Base-by-base conservation (phyloP, 2,113 vertebrate genomes). In the Etheostoma cragini region DNA sequence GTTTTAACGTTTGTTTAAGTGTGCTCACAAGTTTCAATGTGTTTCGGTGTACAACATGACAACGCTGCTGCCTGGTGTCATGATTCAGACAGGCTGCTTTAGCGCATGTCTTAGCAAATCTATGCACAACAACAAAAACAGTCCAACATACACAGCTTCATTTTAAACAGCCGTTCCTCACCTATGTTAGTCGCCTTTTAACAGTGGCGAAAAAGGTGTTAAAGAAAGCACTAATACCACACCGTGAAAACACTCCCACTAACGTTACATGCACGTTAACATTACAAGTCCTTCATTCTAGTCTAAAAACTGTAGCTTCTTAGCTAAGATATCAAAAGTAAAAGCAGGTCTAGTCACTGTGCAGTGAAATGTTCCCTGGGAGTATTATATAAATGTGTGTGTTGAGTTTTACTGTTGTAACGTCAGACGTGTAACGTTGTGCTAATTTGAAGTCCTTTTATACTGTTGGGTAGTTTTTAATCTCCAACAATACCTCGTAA, bases 71-170 rank as follows among this genome's bases (percentile, higher is more conserved):
- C 46, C 81, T 65, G 75, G 56, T 87, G 78, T 71, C 75, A 88
- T 64, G 73, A 47, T 65, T 75, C 72, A 76, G 72, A 75, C 78
- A 50, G 53, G 64, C 76, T 66, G 81, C 68, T 72, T 49, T 4
- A 15, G 45, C 82, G 76, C 89, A 66, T 69, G 86, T 89, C 84
- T 78, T 63, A 87, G 86, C 83, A 85, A 80, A 84, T 83, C 79
- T 56, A 8, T 70, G 46, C 33, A 35, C 21, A n/a, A 30, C 15
- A n/a, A 15, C 1, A 21, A 19, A 22, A 49, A 68, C 21, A 42
- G 38, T 42, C 38, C 10, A 42, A 42, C 10, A 42, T 21, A 69
- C 49, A 14, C 17, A 3, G 57, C 22, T 24, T 50, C 4, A 4
- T 11, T 53, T 80, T 21, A 3, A 35, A 14, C 38, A 54, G 33